These are phyloP conservation scores for Oreochromis mossambicus DNA, from an alignment of 2,797 vertebrate genomes.

Conservation along the genomic window DNA sequence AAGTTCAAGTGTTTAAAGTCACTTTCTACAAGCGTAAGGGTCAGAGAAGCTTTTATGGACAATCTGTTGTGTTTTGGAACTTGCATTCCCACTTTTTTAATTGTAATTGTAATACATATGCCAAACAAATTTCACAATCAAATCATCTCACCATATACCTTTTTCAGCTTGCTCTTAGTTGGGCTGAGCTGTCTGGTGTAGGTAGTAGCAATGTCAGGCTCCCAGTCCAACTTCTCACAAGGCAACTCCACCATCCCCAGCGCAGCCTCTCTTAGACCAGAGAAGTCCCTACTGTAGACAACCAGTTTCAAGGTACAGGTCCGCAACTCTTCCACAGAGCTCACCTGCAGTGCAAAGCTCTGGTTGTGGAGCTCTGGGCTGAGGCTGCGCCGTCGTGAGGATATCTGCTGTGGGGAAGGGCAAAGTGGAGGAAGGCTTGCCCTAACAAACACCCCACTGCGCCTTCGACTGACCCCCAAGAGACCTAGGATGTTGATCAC, in stretches of 20 bases:
- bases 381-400: conserved; percentile 66
- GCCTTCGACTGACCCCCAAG: conserved; percentile 62
- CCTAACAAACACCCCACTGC: conserved; percentile 68
- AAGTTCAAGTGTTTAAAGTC: neutral
- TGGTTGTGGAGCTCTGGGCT: conserved; percentile 67
- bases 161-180: conserved; percentile 73
- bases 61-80: neutral
- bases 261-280: conserved; percentile 71
- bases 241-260: conserved; percentile 76
- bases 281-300: conserved; percentile 75
- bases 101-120: neutral
- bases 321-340: conserved; percentile 67
- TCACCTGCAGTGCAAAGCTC: conserved; percentile 70
- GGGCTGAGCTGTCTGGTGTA: conserved; percentile 69
- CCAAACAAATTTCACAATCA: neutral
- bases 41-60: neutral
- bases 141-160: conserved; percentile 61
- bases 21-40: neutral
- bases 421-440: conserved; percentile 76
- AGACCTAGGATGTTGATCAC: conserved; percentile 72
- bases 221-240: conserved; percentile 72
- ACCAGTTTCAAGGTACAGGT: conserved; percentile 71
- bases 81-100: neutral
- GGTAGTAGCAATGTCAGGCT: conserved; percentile 54
- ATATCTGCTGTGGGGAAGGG: conserved; percentile 57